phyloP scores from a whole-genome alignment of 1,140 invertebrate species.

The Triops longicaudatus region DNA sequence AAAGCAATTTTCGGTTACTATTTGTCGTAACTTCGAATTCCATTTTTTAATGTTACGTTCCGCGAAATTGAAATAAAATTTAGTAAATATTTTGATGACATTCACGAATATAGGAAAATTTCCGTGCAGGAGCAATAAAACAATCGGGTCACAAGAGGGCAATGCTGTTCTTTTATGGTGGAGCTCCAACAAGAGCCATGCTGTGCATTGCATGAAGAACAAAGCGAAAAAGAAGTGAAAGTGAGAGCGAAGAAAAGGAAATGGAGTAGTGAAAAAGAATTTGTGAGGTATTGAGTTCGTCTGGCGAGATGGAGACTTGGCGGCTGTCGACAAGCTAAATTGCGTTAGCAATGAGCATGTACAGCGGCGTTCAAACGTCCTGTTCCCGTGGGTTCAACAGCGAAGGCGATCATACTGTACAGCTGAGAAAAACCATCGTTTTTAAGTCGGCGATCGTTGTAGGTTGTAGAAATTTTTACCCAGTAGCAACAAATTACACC shows the following conservation, averaged over 20 bases:
- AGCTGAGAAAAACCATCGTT: too few species aligned
- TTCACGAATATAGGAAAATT: not conserved
- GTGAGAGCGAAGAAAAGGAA: not conserved
- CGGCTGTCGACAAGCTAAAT: slow-evolving; percentile 8
- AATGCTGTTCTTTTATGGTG: too few species aligned
- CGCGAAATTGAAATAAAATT: too few species aligned
- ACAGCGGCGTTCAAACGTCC: not conserved
- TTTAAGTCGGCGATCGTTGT: too few species aligned
- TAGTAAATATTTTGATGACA: not conserved
- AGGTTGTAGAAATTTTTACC: too few species aligned
- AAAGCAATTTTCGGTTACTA: too few species aligned
- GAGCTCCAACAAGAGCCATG: too few species aligned
- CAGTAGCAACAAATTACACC: too few species aligned
- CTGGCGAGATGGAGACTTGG: not conserved
- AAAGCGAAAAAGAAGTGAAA: not conserved
- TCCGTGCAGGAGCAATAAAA: too few species aligned
- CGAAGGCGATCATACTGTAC: not conserved
- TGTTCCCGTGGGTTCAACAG: not conserved
- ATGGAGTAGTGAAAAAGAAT: not conserved
- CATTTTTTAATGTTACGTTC: too few species aligned
- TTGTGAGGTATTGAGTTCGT: not conserved
- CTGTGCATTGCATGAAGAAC: not conserved
- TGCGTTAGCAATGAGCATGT: not conserved
- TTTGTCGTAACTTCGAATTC: too few species aligned
- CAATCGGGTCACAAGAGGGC: too few species aligned